Conservation (phyloP, 2,888 invertebrate genomes). For the Rhamnusium bicolor region DNA sequence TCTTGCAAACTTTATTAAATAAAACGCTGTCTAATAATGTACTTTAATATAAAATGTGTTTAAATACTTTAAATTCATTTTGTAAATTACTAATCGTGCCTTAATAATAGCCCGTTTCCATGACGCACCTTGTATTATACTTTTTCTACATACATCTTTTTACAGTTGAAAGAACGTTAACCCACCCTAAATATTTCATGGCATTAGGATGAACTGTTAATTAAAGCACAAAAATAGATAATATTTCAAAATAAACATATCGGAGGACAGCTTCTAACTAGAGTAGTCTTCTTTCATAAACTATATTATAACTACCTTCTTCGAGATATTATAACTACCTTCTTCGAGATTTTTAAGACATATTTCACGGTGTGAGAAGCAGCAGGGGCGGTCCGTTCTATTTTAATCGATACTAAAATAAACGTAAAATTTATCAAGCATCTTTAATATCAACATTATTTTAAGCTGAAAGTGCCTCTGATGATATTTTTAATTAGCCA, state of each 20-base stretch:
- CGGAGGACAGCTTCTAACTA: not conserved
- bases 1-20: no score
- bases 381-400: slow-evolving; percentile 36
- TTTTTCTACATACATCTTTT: no score
- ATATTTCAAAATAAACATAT: not conserved
- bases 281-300: not conserved
- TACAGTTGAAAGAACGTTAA: not conserved
- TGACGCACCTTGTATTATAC: no score
- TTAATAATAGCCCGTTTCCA: no score
- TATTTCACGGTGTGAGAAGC: not conserved
- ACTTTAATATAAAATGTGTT: no score
- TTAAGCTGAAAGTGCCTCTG: slow-evolving; percentile 29
- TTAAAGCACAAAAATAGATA: not conserved
- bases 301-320: not conserved
- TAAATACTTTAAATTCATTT: no score
- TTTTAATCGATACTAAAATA: slow-evolving; percentile 48
- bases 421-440: slow-evolving; percentile 48
- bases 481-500: slow-evolving; percentile 29
- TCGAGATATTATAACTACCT: slow-evolving; percentile 5
- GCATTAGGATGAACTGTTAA: not conserved
- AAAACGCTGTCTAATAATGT: no score
- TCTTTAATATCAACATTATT: slow-evolving; percentile 49
- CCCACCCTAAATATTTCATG: not conserved
- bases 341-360: slow-evolving; percentile 6
- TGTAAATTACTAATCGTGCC: no score